Evolutionary conservation across 2,888 invertebrate genomes (phyloP), one percentile per base, ranked within the genome.

Genomic region (Leucophenga montana): DNA sequence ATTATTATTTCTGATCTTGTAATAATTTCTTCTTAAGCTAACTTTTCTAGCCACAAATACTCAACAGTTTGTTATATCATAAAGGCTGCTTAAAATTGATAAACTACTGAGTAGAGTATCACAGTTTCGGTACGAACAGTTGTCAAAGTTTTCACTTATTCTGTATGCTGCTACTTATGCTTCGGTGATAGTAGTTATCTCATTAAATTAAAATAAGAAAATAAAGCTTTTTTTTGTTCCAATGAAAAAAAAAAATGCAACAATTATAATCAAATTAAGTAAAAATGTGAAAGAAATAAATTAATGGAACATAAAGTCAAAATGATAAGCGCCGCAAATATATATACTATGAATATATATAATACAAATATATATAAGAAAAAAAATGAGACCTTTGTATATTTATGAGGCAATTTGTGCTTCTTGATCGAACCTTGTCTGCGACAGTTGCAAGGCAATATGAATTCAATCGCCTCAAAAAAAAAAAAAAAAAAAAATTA

Each of bases 281-380:
- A 20, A 54, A 20, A 22, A 54, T 54, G 20, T 54, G 20, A 3
- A 54, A 9, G 11, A 4, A 18, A 22, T 27, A 27, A 22, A 61
- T 8, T 39, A 61, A 61, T 56, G 54, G 54, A 11, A 61, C 59
- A 61, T 61, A 39, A 61, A 39, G 59, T 61, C 39, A 39, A 61
- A 61, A 61, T 61, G 59, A 61, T 61, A 61, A 61, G 20, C 54
- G 53, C 9, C 9, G 16, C 18, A 18, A 4, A 16, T 53, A 9
- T 53, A 18, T 53, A 9, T 53, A 1, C n/a, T n/a, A n/a, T n/a
- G n/a, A n/a, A n/a, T 53, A 18, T 53, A 53, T 14, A 18, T 53
- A n/a, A 27, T 27, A 27, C 4, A 39, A 5, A 39, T 11, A 39
- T 8, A 39, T 11, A 39, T 39, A 8, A 39, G 39, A 39, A 39